Evolutionary conservation across 2,113 vertebrate species (phyloP), one percentile per base, ranked within the genome.

Genomic region (Pterocles orientalis): DNA sequence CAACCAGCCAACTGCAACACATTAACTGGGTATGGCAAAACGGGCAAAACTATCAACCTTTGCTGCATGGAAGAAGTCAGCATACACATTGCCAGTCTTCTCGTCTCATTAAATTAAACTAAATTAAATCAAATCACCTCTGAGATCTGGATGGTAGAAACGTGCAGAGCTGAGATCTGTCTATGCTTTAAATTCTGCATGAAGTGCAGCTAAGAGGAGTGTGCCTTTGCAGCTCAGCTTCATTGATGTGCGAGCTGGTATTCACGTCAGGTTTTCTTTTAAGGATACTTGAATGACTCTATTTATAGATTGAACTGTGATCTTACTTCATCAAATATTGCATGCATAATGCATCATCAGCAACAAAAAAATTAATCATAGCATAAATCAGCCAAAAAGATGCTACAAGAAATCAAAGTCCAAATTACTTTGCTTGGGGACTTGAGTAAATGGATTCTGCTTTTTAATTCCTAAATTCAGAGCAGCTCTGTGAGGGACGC

Each of bases 291-390:
- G 94, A 96, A 94, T 91, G 68, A 58, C 71, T 91, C 88, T 96
- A 95, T 97, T 96, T 97, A 96, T 97, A 96, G 95, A 57, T 51
- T 76, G 88, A 47, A 92, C 92, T 94, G 95, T 95, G 96, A 95
- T 96, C 91, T 94, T 92, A 90, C 53, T 96, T 94, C 94, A 96
- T 95, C 86, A 96, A 83, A 81, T 92, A 82, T 78, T 90, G 85
- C 94, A 94, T 96, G 90, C 93, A 96, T 97, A 95, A 97, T 97
- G 77, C 65, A 96, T 92, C 79, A 94, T 80, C 86, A 73, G 77
- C 61, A 94, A 88, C 69, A 92, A 86, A 86, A 89, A 80, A 8
- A 72, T 86, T 79, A 95, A 96, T 95, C 94, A 66, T 76, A 76
- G 75, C 80, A 65, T 53, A 91, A 88, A 96, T 95, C 71, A 93